A percentile compares a stretch with the other conserved stretches of the same genome.
Evolutionary conservation across 2,888 invertebrate species (phyloP).

Genomic region (Schizaphis graminum): DNA sequence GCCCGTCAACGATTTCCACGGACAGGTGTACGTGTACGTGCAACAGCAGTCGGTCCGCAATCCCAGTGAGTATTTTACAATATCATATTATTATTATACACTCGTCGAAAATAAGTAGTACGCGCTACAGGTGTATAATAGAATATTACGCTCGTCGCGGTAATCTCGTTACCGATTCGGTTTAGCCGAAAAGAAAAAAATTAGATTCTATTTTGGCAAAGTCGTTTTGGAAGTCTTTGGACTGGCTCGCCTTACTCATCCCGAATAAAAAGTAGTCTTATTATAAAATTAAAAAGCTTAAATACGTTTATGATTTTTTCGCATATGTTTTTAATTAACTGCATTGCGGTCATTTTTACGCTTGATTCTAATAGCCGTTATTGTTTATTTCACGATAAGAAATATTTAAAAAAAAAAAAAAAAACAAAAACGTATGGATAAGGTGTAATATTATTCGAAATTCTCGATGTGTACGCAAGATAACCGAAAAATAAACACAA

Average conservation of each 20-base stretch:
- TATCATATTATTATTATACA: not conserved
- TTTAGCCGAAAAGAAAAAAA: not conserved
- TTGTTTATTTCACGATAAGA: not conserved
- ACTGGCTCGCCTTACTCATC: not conserved
- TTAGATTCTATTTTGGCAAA: not conserved
- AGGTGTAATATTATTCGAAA: not conserved
- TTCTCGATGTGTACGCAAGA: too few species aligned
- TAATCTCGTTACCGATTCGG: not conserved
- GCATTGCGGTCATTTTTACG: not conserved
- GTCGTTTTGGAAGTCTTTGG: not conserved
- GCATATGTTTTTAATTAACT: not conserved
- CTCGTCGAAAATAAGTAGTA: not conserved
- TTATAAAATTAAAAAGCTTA: not conserved
- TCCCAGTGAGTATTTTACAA: constrained; percentile 23
- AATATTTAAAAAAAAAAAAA: not conserved
- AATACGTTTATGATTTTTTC: not conserved
- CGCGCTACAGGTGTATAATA: not conserved
- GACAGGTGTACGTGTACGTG: constrained; percentile 47
- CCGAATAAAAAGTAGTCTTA: not conserved
- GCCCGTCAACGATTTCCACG: constrained; percentile 24
- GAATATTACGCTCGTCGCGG: not conserved
- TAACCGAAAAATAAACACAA: too few species aligned
- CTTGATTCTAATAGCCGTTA: not conserved
- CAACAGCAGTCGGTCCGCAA: constrained; percentile 30
- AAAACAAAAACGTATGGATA: not conserved